Base-by-base conservation (phyloP, 1,140 invertebrate species). In the Hylaeus anthracinus region DNA sequence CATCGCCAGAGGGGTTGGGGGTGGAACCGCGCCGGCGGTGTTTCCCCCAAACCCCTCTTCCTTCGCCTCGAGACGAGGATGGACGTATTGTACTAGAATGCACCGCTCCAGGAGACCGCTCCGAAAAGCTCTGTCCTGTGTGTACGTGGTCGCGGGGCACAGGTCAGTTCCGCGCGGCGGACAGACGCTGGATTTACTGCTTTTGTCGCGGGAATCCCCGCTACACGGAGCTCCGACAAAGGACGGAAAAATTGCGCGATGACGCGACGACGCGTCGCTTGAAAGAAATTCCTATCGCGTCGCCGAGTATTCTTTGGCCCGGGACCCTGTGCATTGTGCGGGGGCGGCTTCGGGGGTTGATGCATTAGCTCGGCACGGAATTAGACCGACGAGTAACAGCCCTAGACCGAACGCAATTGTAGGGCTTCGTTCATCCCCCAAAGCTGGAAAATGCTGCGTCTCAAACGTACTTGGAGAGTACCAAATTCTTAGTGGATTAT, bases 241-340 rank as follows among this genome's bases (percentile, higher is more conserved):
- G 63, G 78, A 43, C 56, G 61, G 78, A 80, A 80, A 80, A 80
- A 80, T 80, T 80, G 79, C 79, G 58, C 64, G 73, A 77, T 77
- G 73, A 79, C 69, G 45, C 45, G 45, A 43, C 45, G 45, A 61
- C 75, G 12, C 15, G n/a, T 3, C 66, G 39, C 15, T 56, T 41
- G 12, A 41, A 70, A 79, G 39, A 72, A 56, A 51, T 8, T 70
- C 37, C 67, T 53, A 53, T 65, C 48, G 67, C 67, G 67, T 56
- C 3, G 66, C 12, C 39, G 58, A 1, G 14, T 39, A 53, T 53
- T 78, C 66, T 43, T 63, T 53, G 15, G 10, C 5, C 12, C 3
- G 26, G 26, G n/a, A 12, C 1, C 43, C 3, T n/a, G 3, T 6
- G 45, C 43, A 67, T 48, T 48, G 65, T 67, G 9, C 43, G 15